These are phyloP conservation scores for Sisyra nigra DNA, from an alignment of 2,888 invertebrate species.

Conservation along the genomic window DNA sequence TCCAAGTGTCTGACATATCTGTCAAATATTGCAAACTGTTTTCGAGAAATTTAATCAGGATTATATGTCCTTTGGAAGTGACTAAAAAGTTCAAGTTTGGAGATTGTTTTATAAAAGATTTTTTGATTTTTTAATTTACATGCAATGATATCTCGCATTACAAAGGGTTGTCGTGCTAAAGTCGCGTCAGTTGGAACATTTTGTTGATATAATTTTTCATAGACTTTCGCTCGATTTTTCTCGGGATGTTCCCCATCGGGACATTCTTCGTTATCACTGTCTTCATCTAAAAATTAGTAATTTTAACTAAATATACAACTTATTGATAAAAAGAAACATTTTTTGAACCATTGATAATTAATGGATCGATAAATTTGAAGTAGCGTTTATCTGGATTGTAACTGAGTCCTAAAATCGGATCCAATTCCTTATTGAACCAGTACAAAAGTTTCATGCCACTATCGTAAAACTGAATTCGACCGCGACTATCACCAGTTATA, in stretches of 20 bases:
- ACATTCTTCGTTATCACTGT: background rate
- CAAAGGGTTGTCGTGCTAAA: constrained; percentile 28
- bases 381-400: constrained; percentile 25
- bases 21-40: background rate
- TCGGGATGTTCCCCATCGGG: background rate
- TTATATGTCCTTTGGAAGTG: background rate
- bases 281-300: background rate
- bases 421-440: constrained; percentile 33
- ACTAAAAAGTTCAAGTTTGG: background rate
- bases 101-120: background rate
- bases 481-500: constrained; percentile 35
- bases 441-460: constrained; percentile 36
- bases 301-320: background rate
- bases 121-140: no score
- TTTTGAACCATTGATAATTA: background rate
- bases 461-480: constrained; percentile 42
- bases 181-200: constrained; percentile 34
- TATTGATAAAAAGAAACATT: background rate
- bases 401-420: constrained; percentile 31
- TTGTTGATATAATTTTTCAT: constrained; percentile 17
- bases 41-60: background rate
- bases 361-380: no score
- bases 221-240: constrained; percentile 13
- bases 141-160: constrained; percentile 37
- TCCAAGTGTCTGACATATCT: background rate